Conservation (phyloP, 1,140 invertebrate species). For the Drosophila jambulina region DNA sequence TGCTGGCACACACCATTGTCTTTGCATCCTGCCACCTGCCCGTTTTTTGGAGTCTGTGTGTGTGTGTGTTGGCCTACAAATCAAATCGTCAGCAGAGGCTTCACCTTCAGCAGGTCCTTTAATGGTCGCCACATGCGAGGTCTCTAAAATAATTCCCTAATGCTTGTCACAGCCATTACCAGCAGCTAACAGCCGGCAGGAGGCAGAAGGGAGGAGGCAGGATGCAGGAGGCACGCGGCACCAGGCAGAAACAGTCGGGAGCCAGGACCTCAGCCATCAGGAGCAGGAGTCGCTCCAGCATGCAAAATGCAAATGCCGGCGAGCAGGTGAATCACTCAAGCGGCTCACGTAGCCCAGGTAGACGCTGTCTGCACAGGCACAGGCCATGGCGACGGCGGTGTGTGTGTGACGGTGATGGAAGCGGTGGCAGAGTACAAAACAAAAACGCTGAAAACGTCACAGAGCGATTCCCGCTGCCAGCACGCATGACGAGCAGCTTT, state of each 20-base stretch:
- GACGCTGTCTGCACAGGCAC: constrained; percentile 30
- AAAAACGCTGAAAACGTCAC: constrained; percentile 58
- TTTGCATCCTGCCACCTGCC: constrained; percentile 9
- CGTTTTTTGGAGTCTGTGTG: constrained; percentile 10
- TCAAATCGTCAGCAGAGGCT: constrained; percentile 60
- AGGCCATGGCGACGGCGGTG: constrained; percentile 1
- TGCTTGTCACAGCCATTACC: constrained; percentile 62
- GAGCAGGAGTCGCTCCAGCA: constrained; percentile 34
- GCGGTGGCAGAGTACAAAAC: constrained; percentile 45
- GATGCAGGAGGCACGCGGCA: not conserved
- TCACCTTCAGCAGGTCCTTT: constrained; percentile 54
- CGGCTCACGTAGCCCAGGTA: constrained; percentile 50
- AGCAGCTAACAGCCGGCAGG: constrained; percentile 36
- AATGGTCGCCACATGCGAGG: constrained; percentile 64
- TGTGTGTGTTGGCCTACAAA: constrained; percentile 45
- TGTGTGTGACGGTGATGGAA: not conserved
- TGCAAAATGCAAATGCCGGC: constrained; percentile 60
- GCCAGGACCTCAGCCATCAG: constrained; percentile 20
- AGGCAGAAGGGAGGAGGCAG: not conserved
- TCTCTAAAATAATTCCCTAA: constrained; percentile 60
- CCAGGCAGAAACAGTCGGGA: constrained; percentile 6
- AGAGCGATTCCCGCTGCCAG: constrained; percentile 55
- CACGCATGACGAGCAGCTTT: constrained; percentile 64
- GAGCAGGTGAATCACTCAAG: constrained; percentile 64
- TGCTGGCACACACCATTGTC: constrained; percentile 15